Conservation (phyloP, 2,888 invertebrate genomes). For the Caenorhabditis drosophilae region DNA sequence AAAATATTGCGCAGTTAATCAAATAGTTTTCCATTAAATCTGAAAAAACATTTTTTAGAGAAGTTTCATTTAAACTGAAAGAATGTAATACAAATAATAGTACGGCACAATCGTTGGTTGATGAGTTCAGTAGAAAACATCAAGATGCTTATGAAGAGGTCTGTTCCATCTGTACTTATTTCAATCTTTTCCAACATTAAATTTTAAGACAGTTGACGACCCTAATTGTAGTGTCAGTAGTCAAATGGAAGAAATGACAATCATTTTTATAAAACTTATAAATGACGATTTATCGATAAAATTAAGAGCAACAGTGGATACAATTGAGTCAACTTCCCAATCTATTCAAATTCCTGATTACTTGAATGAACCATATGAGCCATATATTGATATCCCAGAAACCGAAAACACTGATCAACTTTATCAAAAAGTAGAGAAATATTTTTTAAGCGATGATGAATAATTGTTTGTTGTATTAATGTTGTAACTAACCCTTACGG, state of each 20-base stretch:
- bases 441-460: too few species aligned
- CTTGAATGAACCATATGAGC: too few species aligned
- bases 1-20: slow-evolving; percentile 30
- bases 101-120: slow-evolving; percentile 33
- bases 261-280: slow-evolving; percentile 27
- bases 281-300: too few species aligned
- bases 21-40: background rate
- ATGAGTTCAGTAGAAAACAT: slow-evolving; percentile 32
- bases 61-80: slow-evolving; percentile 18
- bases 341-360: too few species aligned
- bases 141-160: slow-evolving; percentile 32
- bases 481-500: too few species aligned
- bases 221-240: slow-evolving; percentile 20
- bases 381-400: too few species aligned
- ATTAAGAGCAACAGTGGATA: too few species aligned
- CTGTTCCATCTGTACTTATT: background rate
- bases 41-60: too few species aligned
- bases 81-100: slow-evolving; percentile 32
- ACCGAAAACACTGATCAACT: too few species aligned
- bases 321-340: too few species aligned
- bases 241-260: slow-evolving; percentile 43
- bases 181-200: background rate
- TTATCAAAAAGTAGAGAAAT: too few species aligned
- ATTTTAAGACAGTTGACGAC: slow-evolving; percentile 27
- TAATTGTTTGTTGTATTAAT: too few species aligned